Conservation (phyloP, 1,140 invertebrate species). For the Nasonia vitripennis region DNA sequence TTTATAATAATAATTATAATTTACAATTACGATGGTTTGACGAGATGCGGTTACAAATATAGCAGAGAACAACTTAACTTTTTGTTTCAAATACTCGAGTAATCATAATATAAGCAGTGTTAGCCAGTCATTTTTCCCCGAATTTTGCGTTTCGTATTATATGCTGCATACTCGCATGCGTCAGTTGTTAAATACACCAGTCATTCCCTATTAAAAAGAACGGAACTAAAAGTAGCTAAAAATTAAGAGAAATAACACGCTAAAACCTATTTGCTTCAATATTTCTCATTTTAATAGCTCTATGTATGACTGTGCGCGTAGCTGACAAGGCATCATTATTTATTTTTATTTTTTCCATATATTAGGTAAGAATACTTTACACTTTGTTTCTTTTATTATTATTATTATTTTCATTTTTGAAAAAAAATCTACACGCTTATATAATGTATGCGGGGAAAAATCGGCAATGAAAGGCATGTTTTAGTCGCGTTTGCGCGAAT, state of each 20-base stretch:
- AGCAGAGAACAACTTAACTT: conserved; percentile 69
- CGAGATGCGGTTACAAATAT: conserved; percentile 73
- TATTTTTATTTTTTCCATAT: conserved; percentile 20
- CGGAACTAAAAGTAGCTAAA: not conserved
- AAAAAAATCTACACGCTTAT: conserved; percentile 12
- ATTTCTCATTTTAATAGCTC: not conserved
- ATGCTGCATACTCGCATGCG: not conserved
- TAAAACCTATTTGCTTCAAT: not conserved
- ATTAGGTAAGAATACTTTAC: not conserved
- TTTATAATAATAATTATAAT: conserved; percentile 76
- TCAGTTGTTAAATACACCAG: no score
- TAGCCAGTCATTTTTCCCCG: conserved; percentile 31
- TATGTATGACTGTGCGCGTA: conserved; percentile 39
- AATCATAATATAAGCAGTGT: conserved; percentile 21
- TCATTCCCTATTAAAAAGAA: no score
- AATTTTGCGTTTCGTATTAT: conserved; percentile 28
- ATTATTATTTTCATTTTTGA: not conserved
- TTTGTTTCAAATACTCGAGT: conserved; percentile 41
- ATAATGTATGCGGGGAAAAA: not conserved
- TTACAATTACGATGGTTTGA: conserved; percentile 75
- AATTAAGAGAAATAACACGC: not conserved
- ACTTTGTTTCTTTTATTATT: not conserved
- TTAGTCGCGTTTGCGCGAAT: not conserved
- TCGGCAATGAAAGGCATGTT: conserved; percentile 9
- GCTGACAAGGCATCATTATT: conserved; percentile 47